Evolutionary conservation across 2,797 vertebrate genomes (phyloP).

Genomic region (Myotis daubentonii): DNA sequence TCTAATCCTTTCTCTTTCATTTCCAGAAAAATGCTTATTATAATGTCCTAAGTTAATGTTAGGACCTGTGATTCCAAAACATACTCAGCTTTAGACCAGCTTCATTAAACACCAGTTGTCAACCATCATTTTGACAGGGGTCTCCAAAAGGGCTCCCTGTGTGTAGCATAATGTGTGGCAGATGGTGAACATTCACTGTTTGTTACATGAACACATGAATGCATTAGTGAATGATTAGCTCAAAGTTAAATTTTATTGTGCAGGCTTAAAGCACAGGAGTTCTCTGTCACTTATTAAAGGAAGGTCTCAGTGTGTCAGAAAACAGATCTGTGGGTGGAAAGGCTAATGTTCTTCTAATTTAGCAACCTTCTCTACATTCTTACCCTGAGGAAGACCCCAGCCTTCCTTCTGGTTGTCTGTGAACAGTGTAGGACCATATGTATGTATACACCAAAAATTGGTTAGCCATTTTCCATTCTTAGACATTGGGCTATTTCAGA

Average conservation of each 20-base stretch:
- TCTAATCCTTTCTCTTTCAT: slow-evolving; percentile 1
- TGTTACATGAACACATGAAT: slow-evolving; percentile 18
- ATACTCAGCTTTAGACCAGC: not conserved
- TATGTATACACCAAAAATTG: not conserved
- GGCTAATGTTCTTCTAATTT: not conserved
- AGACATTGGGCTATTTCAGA: not conserved
- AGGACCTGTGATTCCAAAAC: not conserved
- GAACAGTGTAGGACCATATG: not conserved
- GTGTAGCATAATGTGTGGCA: not conserved
- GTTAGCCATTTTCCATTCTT: not conserved
- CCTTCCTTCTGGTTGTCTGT: not conserved
- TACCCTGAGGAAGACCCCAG: not conserved
- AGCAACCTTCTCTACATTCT: not conserved
- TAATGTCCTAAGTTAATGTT: not conserved
- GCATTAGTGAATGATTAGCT: not conserved
- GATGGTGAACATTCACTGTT: not conserved
- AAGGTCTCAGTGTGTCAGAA: not conserved
- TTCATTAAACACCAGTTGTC: slow-evolving; percentile 20
- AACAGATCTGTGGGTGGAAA: not conserved
- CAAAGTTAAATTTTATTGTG: slow-evolving; percentile 27
- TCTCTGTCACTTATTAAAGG: slow-evolving; percentile 3
- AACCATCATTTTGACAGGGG: slow-evolving; percentile 15
- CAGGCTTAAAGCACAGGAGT: not conserved
- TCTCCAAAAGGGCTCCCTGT: not conserved
- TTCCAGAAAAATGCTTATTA: not conserved